Percentiles rank a stretch among this genome's conserved stretches.
phyloP scores from a whole-genome alignment of 2,888 invertebrate genomes.

The Plusia festucae region DNA sequence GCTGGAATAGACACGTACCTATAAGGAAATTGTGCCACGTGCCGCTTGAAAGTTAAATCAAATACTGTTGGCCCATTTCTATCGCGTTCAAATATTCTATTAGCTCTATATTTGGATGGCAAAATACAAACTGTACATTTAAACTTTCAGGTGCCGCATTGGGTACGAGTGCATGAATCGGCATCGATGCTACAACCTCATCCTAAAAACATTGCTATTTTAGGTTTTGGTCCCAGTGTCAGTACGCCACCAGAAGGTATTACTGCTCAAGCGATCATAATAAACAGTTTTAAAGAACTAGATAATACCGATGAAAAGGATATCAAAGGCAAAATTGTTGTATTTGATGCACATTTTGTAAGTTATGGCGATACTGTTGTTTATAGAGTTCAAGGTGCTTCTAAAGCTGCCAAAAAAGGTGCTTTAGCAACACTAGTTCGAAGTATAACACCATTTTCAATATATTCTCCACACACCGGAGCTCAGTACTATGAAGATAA shows the following conservation, averaged over 20 bases:
- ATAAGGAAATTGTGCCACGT: constrained; percentile 30
- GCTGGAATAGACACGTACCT: constrained; percentile 15
- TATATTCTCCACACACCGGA: constrained; percentile 94
- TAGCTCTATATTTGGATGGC: neutral
- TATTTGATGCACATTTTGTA: constrained; percentile 91
- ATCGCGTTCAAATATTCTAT: neutral
- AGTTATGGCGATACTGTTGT: constrained; percentile 91
- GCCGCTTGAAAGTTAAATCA: constrained; percentile 10
- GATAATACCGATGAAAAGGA: constrained; percentile 78
- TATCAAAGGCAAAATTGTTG: constrained; percentile 92
- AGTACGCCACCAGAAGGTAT: constrained; percentile 92
- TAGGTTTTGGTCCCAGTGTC: constrained; percentile 92
- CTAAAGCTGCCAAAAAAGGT: constrained; percentile 91
- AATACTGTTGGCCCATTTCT: constrained; percentile 12
- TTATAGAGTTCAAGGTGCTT: constrained; percentile 91
- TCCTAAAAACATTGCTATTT: constrained; percentile 88
- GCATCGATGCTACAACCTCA: constrained; percentile 90
- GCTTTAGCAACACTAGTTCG: constrained; percentile 93
- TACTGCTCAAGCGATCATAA: constrained; percentile 92
- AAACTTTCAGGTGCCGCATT: constrained; percentile 75
- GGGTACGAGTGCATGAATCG: constrained; percentile 90
- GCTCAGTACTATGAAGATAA: constrained; percentile 89
- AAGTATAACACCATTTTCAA: constrained; percentile 93
- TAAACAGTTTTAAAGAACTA: constrained; percentile 92
- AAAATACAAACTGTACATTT: neutral